Percentiles rank a stretch among this genome's conserved stretches.
These are phyloP conservation scores for Phenganax marumi DNA, from an alignment of 92 coral and sea anemone species.

Conservation along the genomic window DNA sequence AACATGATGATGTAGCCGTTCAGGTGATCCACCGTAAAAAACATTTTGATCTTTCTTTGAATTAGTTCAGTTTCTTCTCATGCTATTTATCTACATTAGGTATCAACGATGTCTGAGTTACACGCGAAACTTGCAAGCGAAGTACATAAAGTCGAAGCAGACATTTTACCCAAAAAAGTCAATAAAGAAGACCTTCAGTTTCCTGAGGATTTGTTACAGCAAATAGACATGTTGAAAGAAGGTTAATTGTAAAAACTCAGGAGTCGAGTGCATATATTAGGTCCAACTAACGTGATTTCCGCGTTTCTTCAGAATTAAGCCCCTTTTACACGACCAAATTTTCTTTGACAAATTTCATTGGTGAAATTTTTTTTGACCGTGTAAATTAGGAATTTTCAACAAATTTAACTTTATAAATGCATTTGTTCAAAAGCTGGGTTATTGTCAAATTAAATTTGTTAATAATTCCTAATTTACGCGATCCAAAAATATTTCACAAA, in stretches of 20 bases:
- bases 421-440: no score
- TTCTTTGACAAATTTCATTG: no score
- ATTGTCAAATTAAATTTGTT: no score
- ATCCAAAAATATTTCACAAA: no score
- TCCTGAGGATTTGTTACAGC: constrained; percentile 74
- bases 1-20: constrained; percentile 68
- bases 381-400: no score
- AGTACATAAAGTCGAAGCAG: constrained; percentile 59
- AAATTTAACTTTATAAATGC: no score
- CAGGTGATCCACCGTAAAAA: constrained; percentile 8
- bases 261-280: no score
- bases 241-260: constrained; percentile 41
- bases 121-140: constrained; percentile 61
- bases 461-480: no score
- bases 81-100: neutral
- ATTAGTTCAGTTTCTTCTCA: neutral
- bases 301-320: neutral
- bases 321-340: no score
- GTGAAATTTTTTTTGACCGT: no score
- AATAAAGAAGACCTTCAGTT: constrained; percentile 65
- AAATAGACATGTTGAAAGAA: constrained; percentile 59
- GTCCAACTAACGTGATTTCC: neutral
- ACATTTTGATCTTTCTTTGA: neutral
- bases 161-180: constrained; percentile 67
- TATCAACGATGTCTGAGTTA: constrained; percentile 58